A percentile compares a stretch with the other conserved stretches of the same genome.
These are phyloP conservation scores for Nyctereutes procyonoides DNA, from an alignment of 2,113 vertebrate species.

Conservation along the genomic window DNA sequence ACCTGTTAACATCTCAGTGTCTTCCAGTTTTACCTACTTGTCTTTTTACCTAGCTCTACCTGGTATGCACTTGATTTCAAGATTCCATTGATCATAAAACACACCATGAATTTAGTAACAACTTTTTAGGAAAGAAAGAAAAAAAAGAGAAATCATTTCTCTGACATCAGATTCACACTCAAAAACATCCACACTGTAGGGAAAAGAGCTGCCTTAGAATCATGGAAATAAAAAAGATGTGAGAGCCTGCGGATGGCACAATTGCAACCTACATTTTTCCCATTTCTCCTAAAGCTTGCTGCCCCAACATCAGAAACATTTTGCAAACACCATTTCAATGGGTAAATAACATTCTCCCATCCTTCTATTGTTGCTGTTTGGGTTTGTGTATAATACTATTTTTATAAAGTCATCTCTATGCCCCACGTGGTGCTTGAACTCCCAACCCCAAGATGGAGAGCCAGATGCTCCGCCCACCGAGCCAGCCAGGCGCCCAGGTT, in stretches of 20 bases:
- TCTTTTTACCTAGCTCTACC: neutral
- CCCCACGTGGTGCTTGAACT: neutral
- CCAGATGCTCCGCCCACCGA: neutral
- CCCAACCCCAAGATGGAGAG: neutral
- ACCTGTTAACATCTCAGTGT: neutral
- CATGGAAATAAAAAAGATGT: neutral
- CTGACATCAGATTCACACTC: neutral
- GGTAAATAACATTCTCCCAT: neutral
- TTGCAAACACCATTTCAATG: neutral
- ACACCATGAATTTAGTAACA: neutral
- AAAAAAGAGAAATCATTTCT: neutral
- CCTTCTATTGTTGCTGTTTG: neutral
- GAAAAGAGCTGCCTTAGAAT: neutral
- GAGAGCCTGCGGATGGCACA: too few relatives aligned
- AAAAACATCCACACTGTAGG: neutral
- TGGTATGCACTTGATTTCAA: neutral
- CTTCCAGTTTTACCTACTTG: neutral
- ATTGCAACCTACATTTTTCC: neutral
- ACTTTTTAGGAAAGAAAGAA: neutral
- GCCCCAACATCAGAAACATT: neutral
- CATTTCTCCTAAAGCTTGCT: neutral
- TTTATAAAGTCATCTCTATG: neutral
- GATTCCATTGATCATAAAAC: neutral
- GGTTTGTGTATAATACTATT: neutral
- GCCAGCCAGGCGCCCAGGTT: neutral